phyloP scores from a whole-genome alignment of 2,888 invertebrate genomes.

The Diarsia mendica region DNA sequence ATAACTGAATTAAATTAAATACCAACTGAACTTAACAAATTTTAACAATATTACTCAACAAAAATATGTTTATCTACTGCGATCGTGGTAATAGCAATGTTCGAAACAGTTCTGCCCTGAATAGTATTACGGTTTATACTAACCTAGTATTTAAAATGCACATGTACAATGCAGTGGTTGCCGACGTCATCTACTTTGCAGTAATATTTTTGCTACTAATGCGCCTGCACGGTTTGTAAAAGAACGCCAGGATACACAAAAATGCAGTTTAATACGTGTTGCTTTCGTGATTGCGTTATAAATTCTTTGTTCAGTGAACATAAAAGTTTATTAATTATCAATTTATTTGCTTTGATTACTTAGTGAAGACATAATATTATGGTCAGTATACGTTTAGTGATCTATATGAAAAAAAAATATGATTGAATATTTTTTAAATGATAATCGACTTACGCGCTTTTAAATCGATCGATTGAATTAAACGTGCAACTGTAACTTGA shows the following conservation, averaged over 20 bases:
- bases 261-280: slow-evolving; percentile 84
- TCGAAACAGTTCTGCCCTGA: slow-evolving; percentile 76
- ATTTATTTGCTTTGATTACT: slow-evolving; percentile 62
- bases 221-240: slow-evolving; percentile 86
- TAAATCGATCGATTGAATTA: slow-evolving; percentile 40
- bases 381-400: slow-evolving; percentile 52
- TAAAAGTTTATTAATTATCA: slow-evolving; percentile 43
- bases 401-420: neutral
- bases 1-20: neutral
- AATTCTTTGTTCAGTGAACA: slow-evolving; percentile 70
- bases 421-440: neutral
- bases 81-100: slow-evolving; percentile 58
- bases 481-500: slow-evolving; percentile 21
- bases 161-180: slow-evolving; percentile 88
- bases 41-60: slow-evolving; percentile 19
- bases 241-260: slow-evolving; percentile 82
- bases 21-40: neutral
- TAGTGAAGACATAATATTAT: slow-evolving; percentile 63
- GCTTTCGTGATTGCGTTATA: slow-evolving; percentile 76
- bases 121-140: slow-evolving; percentile 83
- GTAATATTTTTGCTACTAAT: slow-evolving; percentile 89
- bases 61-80: slow-evolving; percentile 38
- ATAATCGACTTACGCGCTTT: slow-evolving; percentile 31
- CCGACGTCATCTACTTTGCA: slow-evolving; percentile 89
- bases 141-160: slow-evolving; percentile 88